phyloP scores from a whole-genome alignment of 2,888 invertebrate genomes.

The Crocallis elinguaria region DNA sequence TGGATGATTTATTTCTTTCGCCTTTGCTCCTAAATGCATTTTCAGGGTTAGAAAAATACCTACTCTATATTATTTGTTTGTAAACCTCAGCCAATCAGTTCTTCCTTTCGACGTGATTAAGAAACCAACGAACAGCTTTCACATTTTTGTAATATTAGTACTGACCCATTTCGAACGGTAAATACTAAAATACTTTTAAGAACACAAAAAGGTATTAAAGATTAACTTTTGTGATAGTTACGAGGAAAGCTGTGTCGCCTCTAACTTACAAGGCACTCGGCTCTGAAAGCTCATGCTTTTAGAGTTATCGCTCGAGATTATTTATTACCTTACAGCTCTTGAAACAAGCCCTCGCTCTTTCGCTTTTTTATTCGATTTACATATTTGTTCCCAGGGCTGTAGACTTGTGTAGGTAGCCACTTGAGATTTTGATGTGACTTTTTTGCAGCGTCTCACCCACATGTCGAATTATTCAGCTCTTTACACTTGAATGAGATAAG shows the following conservation, averaged over 20 bases:
- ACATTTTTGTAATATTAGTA: not conserved
- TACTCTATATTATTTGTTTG: no score
- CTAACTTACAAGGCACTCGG: conserved; percentile 64
- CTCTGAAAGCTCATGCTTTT: conserved; percentile 70
- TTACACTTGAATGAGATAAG: conserved; percentile 26
- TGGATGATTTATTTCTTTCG: no score
- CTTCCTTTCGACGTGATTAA: no score
- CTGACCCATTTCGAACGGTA: not conserved
- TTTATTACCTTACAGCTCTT: conserved; percentile 74
- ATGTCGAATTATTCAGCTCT: not conserved
- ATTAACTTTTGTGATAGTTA: conserved; percentile 46
- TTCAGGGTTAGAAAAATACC: no score
- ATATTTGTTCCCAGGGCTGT: conserved; percentile 58
- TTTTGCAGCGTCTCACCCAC: conserved; percentile 43
- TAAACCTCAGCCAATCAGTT: no score
- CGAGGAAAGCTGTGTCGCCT: conserved; percentile 47
- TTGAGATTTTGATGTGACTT: conserved; percentile 47
- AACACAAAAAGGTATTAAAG: conserved; percentile 22
- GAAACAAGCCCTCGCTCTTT: conserved; percentile 49
- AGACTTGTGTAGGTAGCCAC: conserved; percentile 47
- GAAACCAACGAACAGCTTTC: not conserved
- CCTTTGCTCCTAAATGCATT: no score
- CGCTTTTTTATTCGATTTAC: conserved; percentile 47
- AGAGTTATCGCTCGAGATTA: conserved; percentile 74
- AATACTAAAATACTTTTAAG: not conserved